Percentiles rank a stretch among this genome's conserved stretches.
Evolutionary conservation across 2,113 vertebrate species (phyloP).

Genomic region (Gambusia holbrooki): DNA sequence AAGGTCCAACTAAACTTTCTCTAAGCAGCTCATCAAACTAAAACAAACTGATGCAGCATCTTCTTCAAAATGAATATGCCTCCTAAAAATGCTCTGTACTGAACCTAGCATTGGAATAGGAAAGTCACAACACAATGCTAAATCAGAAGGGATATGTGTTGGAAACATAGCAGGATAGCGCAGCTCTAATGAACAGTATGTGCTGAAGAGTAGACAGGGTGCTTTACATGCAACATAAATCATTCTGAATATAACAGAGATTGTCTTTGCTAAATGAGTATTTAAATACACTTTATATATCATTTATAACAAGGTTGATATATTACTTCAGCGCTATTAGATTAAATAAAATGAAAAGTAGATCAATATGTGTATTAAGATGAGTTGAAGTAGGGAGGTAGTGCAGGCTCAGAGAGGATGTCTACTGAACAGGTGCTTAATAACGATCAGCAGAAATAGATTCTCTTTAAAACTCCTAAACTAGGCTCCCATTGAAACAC

Average conservation of each 20-base stretch:
- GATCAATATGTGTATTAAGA: neutral
- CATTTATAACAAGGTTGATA: neutral
- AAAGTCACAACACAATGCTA: conserved; percentile 45
- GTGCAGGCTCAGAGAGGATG: neutral
- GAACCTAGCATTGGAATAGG: conserved; percentile 7
- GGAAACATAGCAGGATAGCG: conserved; percentile 48
- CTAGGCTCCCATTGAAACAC: neutral
- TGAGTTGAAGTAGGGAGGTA: neutral
- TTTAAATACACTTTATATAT: neutral
- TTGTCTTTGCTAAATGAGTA: neutral
- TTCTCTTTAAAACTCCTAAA: neutral
- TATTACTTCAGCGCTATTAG: neutral
- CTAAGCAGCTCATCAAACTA: neutral
- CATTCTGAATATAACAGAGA: neutral
- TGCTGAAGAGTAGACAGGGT: conserved; percentile 3
- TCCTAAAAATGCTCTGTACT: neutral
- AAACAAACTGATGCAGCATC: conserved; percentile 27
- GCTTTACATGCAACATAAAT: conserved; percentile 3
- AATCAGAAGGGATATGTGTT: conserved; percentile 23
- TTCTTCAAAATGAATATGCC: conserved; percentile 3
- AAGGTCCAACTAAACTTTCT: conserved; percentile 12
- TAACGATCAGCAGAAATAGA: neutral
- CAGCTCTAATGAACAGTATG: conserved; percentile 16
- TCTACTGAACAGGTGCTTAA: conserved; percentile 27
- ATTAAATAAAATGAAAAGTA: neutral